Conservation (phyloP, 2,113 vertebrate species). For the Chaetura pelagica region DNA sequence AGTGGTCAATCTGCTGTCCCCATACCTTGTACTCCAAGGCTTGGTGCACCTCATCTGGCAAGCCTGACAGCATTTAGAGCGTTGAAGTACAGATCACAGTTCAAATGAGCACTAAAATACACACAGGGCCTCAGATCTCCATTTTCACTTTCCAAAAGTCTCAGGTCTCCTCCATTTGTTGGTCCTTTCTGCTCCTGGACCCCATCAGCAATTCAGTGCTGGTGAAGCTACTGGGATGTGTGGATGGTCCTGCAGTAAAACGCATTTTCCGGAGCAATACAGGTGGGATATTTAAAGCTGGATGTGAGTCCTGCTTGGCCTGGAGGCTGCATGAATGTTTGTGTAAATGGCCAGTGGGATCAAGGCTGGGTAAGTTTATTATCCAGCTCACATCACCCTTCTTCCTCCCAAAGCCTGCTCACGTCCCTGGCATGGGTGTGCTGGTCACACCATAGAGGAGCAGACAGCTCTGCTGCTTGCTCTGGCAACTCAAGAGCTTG, state of each 20-base stretch:
- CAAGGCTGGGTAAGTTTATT: background rate
- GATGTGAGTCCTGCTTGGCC: background rate
- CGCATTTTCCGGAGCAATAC: background rate
- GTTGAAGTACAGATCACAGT: background rate
- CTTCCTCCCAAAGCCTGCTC: background rate
- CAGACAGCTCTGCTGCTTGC: background rate
- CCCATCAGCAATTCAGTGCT: background rate
- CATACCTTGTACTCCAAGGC: background rate
- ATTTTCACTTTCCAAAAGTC: background rate
- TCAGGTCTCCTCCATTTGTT: background rate
- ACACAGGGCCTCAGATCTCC: background rate
- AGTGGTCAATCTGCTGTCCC: background rate
- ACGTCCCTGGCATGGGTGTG: accelerated
- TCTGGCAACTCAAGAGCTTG: background rate
- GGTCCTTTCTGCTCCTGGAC: background rate
- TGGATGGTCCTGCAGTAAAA: background rate
- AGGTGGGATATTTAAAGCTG: background rate
- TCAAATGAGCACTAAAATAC: background rate
- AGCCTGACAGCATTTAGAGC: background rate
- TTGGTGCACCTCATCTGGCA: background rate
- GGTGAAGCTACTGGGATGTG: background rate
- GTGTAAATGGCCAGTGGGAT: background rate
- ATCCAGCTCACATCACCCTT: background rate
- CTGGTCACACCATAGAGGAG: background rate
- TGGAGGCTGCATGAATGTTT: background rate